These are phyloP conservation scores for Dendrocincla fuliginosa DNA, from an alignment of 2,797 vertebrate genomes.

Conservation along the genomic window DNA sequence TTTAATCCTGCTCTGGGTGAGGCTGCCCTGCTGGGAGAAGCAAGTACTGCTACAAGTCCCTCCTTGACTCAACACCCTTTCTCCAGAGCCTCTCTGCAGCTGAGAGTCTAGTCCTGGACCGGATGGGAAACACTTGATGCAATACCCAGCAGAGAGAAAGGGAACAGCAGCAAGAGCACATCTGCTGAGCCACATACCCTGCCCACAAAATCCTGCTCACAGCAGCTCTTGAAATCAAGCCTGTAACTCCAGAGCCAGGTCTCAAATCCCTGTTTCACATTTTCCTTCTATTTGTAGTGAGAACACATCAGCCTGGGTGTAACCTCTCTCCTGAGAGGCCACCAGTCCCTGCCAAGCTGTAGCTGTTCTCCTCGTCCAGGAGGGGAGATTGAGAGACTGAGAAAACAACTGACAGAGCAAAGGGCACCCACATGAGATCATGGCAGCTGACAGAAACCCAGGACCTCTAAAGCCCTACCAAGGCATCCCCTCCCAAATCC, in stretches of 20 bases:
- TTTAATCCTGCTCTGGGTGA: neutral
- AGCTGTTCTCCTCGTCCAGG: accelerated
- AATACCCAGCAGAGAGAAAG: neutral
- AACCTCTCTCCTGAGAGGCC: neutral
- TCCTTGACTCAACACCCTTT: neutral
- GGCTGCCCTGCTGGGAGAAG: neutral
- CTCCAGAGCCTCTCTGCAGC: neutral
- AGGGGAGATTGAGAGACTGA: neutral
- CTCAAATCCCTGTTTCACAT: neutral
- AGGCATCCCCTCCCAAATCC: neutral
- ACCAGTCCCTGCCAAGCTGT: neutral
- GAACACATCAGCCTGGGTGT: neutral
- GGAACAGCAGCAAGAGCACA: neutral
- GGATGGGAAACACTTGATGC: neutral
- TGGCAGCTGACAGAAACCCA: neutral
- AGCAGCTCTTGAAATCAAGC: neutral
- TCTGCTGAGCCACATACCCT: neutral
- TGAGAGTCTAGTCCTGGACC: neutral
- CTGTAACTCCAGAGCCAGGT: neutral
- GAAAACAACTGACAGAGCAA: neutral
- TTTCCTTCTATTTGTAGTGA: neutral
- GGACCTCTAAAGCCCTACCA: neutral
- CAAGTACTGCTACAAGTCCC: accelerated
- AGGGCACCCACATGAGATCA: neutral
- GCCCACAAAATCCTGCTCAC: neutral